Evolutionary conservation across 1,140 invertebrate species (phyloP).

Genomic region (Halesus radiatus): DNA sequence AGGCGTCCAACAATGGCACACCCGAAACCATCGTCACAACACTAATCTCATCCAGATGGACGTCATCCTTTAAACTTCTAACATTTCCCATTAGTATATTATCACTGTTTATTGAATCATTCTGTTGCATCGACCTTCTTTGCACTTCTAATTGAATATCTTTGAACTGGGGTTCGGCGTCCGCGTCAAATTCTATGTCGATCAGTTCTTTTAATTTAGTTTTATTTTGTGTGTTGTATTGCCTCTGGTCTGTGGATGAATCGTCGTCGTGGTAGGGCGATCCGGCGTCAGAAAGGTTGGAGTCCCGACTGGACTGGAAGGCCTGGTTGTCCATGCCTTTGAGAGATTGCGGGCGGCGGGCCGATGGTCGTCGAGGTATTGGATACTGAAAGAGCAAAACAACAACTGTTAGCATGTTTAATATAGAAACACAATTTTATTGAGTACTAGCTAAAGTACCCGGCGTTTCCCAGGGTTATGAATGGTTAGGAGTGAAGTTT

Average conservation of each 20-base stretch:
- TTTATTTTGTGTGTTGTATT: not conserved
- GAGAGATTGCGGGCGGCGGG: not conserved
- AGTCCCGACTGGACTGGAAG: conserved; percentile 46
- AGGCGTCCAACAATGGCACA: conserved; percentile 9
- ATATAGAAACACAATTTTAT: too few relatives aligned
- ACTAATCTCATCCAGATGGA: too few relatives aligned
- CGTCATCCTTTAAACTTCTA: not conserved
- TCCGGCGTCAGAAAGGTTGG: conserved; percentile 21
- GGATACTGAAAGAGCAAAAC: conserved; percentile 3
- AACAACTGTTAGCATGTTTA: not conserved
- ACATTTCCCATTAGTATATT: not conserved
- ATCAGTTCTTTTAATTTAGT: not conserved
- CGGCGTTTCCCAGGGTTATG: too few relatives aligned
- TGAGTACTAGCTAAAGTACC: too few relatives aligned
- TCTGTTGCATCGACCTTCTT: not conserved
- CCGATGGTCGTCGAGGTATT: not conserved
- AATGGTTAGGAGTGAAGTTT: too few relatives aligned
- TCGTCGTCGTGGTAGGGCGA: conserved; percentile 14
- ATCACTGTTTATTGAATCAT: not conserved
- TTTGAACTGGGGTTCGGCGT: not conserved
- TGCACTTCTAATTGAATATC: conserved; percentile 2
- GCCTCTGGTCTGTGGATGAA: not conserved
- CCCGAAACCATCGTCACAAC: conserved; percentile 7
- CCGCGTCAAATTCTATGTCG: not conserved
- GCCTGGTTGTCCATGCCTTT: conserved; percentile 50